phyloP scores from a whole-genome alignment of 2,113 vertebrate species.

The Dipodomys spectabilis region DNA sequence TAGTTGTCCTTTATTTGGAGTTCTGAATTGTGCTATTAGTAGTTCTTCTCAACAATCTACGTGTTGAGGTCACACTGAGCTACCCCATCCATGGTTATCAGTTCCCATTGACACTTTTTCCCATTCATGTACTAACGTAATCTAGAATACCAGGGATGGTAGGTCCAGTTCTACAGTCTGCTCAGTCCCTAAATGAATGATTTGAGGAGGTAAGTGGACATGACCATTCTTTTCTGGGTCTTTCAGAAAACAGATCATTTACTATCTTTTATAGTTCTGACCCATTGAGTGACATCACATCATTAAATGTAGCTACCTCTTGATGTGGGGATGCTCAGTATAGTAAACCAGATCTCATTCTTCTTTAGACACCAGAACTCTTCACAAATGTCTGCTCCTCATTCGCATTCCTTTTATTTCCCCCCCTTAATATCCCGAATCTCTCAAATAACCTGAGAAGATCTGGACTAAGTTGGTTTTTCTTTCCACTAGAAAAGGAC shows the following conservation, averaged over 20 bases:
- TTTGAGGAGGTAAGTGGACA: neutral
- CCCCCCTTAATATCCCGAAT: neutral
- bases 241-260: neutral
- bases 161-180: neutral
- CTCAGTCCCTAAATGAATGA: neutral
- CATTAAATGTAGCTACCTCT: neutral
- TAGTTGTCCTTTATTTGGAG: neutral
- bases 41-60: neutral
- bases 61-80: neutral
- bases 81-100: neutral
- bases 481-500: constrained; percentile 29
- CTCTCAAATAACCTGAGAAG: constrained; percentile 32
- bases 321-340: neutral
- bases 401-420: neutral
- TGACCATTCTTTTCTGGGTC: neutral
- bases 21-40: neutral
- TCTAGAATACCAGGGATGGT: neutral
- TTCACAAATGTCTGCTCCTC: constrained; percentile 32
- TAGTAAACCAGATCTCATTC: neutral
- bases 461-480: neutral
- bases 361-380: constrained; percentile 7
- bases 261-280: neutral
- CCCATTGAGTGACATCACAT: neutral
- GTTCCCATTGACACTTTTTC: neutral
- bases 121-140: neutral